Conservation (phyloP, 2,113 vertebrate species). For the Bubo blakistoni region DNA sequence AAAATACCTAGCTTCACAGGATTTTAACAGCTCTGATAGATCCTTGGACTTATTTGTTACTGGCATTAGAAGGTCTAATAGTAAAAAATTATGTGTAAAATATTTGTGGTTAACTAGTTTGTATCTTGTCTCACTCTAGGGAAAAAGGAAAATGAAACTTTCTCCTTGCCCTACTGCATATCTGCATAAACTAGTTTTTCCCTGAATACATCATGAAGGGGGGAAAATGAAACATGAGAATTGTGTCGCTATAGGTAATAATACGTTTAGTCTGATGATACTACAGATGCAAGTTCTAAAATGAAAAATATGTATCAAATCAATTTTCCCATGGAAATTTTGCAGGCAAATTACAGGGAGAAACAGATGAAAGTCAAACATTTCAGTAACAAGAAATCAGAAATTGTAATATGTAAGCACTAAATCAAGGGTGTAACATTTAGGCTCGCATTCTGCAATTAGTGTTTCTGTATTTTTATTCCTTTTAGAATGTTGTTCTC, state of each 20-base stretch:
- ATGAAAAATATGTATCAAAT: constrained; percentile 40
- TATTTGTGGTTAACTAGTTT: not conserved
- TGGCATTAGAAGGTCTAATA: not conserved
- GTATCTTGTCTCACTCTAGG: not conserved
- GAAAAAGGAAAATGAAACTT: not conserved
- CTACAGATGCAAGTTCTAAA: not conserved
- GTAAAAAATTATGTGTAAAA: not conserved
- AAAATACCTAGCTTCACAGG: not conserved
- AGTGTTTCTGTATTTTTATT: not conserved
- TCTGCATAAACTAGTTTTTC: not conserved
- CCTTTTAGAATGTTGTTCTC: not conserved
- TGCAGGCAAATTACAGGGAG: constrained; percentile 35
- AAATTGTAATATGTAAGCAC: not conserved
- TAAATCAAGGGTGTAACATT: not conserved
- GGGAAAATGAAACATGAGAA: not conserved
- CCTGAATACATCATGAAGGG: not conserved
- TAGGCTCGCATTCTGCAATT: not conserved
- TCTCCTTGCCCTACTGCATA: not conserved
- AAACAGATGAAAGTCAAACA: not conserved
- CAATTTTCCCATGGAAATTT: not conserved
- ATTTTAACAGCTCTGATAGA: not conserved
- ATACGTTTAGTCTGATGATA: not conserved
- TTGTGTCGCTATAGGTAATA: not conserved
- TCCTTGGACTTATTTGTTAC: not conserved
- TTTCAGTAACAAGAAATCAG: not conserved